Percentiles rank a stretch among this genome's conserved stretches.
These are phyloP conservation scores for Gobius niger DNA, from an alignment of 2,113 vertebrate genomes.

Conservation along the genomic window DNA sequence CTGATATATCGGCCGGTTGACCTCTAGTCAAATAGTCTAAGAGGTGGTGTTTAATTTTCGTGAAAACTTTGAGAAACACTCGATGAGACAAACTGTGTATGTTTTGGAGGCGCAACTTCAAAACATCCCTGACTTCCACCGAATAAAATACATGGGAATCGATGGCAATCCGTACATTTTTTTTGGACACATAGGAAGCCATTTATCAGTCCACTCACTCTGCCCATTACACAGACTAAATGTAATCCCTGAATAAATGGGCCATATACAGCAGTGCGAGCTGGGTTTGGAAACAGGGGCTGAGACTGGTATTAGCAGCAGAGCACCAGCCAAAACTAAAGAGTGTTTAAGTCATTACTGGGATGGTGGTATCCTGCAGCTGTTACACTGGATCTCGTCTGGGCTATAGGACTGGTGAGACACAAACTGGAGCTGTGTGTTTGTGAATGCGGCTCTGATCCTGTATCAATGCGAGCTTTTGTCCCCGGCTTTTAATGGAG, in stretches of 20 bases:
- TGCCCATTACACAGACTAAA: conserved; percentile 9
- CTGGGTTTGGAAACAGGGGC: conserved; percentile 13
- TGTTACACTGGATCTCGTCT: conserved; percentile 27
- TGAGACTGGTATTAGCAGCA: conserved; percentile 17
- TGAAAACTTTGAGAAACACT: too few relatives aligned
- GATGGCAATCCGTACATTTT: not conserved
- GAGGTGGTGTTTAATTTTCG: too few relatives aligned
- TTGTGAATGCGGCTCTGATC: conserved; percentile 28
- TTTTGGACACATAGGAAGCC: not conserved
- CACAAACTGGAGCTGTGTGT: conserved; percentile 28
- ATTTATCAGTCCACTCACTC: not conserved
- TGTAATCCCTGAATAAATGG: conserved; percentile 55
- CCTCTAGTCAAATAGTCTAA: too few relatives aligned
- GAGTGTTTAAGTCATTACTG: conserved; percentile 33
- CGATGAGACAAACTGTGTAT: too few relatives aligned
- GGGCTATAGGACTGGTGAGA: conserved; percentile 5
- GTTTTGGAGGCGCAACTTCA: too few relatives aligned
- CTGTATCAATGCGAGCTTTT: conserved; percentile 38
- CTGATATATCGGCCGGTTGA: too few relatives aligned
- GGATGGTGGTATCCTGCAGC: conserved; percentile 39
- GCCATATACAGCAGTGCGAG: conserved; percentile 29
- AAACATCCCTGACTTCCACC: too few relatives aligned
- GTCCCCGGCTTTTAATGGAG: conserved; percentile 37
- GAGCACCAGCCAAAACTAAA: conserved; percentile 27
- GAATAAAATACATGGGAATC: not conserved